Percentiles rank a stretch among this genome's conserved stretches.
Evolutionary conservation across 2,888 invertebrate species (phyloP).

Genomic region (Chrysina gloriosa): DNA sequence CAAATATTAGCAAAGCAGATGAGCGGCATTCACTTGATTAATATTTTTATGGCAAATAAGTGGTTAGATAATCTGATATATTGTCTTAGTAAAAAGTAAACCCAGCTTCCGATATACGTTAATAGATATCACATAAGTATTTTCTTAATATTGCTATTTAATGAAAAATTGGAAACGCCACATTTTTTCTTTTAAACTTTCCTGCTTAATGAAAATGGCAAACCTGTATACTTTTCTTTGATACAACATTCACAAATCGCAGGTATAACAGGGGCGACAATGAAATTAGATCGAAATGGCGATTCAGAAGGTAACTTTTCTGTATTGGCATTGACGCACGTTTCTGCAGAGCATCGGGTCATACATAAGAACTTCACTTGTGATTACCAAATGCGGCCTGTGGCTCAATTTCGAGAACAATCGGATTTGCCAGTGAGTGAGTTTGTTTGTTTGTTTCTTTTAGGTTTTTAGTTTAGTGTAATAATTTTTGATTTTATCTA

Average conservation of each 20-base stretch:
- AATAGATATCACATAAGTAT: too few species aligned
- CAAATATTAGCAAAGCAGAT: too few species aligned
- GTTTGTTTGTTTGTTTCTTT: conserved; percentile 55
- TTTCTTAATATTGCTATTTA: too few species aligned
- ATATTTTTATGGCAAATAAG: too few species aligned
- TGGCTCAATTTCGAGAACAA: conserved; percentile 81
- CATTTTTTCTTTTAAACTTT: neutral
- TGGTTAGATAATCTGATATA: too few species aligned
- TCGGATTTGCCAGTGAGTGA: conserved; percentile 81
- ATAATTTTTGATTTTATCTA: too few species aligned
- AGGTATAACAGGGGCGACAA: conserved; percentile 96
- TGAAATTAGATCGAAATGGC: conserved; percentile 90
- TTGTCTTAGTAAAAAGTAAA: too few species aligned
- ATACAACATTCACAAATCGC: conserved; percentile 20
- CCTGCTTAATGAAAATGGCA: neutral
- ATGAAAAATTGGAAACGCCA: too few species aligned
- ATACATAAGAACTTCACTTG: conserved; percentile 74
- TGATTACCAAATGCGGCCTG: conserved; percentile 82
- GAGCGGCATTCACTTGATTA: too few species aligned
- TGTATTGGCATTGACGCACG: conserved; percentile 80
- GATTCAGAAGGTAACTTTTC: conserved; percentile 99
- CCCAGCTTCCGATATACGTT: too few species aligned
- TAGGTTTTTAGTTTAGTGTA: neutral
- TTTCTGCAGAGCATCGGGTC: conserved; percentile 57
- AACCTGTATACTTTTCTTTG: neutral